Base-by-base conservation (phyloP, 2,888 invertebrate species). In the Lasiommata megera region DNA sequence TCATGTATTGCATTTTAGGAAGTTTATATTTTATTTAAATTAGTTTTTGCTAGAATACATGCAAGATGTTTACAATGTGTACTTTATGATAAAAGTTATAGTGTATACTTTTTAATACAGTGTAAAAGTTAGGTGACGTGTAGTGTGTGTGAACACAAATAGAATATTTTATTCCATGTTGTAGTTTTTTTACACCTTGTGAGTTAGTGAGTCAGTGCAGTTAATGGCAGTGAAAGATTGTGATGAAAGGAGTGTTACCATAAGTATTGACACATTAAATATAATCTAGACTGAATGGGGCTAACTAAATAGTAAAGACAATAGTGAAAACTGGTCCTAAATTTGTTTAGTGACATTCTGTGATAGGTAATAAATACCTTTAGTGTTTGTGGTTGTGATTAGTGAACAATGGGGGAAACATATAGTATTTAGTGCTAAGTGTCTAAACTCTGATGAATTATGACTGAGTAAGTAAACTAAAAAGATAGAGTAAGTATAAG, bases 171-270 rank as follows among this genome's bases (percentile, higher is more conserved):
- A 80, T 81, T 79, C 73, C 64, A 80, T 71, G 77, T 80, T 86
- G 87, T 89, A 76, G 87, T 89, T 89, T 89, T 88, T 85, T 86
- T 88, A 78, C 67, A 84, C 88, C 88, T 84, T 82, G 88, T 88
- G 85, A 74, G 70, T 72, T 74, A 67, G 82, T 85, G 80, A 67
- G 68, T 64, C 65, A 76, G 80, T 82, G 82, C 66, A 73, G 72
- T 76, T 76, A 43, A 48, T 44, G 53, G 55, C 46, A 60, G 65
- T 67, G 64, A 58, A 57, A 61, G 36, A 52, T 58, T 54, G 63
- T 64, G 61, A 50, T 43, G 48, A 57, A 52, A 60, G 51, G 61
- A 56, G 60, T 50, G 37, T 57, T 60, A 50, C 14, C n/a, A 34
- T 29, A 53, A 18, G 29, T 23, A 47, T 14, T 43, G 1, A 46